Percentiles rank a stretch among this genome's conserved stretches.
Conservation (phyloP, 2,797 vertebrate species). For the Enteromius mattozi region DNA sequence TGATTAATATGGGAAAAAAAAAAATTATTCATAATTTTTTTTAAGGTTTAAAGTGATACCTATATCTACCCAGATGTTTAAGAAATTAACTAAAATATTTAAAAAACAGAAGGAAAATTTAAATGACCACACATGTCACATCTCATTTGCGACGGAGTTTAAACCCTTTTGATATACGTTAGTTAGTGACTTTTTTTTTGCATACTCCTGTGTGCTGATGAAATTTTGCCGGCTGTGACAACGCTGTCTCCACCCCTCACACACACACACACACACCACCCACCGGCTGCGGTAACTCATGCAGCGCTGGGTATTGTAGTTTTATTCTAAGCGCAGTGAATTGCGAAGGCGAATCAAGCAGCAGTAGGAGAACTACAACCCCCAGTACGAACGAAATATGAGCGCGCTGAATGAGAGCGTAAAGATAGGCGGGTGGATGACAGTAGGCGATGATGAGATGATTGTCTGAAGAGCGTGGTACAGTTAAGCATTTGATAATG, state of each 20-base stretch:
- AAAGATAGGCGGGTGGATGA: constrained; percentile 25
- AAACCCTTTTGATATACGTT: not conserved
- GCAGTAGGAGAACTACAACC: constrained; percentile 18
- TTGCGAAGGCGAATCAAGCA: not conserved
- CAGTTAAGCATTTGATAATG: not conserved
- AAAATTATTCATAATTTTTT: too few species aligned
- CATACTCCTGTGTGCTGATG: constrained; percentile 28
- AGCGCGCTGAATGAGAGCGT: not conserved
- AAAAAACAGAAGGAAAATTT: not conserved
- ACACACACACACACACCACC: too few species aligned
- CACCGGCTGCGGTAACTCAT: not conserved
- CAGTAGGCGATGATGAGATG: not conserved
- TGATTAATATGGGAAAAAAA: too few species aligned
- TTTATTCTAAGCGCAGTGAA: not conserved
- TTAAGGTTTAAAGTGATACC: not conserved
- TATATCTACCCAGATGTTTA: not conserved
- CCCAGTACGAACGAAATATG: not conserved
- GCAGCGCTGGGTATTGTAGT: constrained; percentile 48
- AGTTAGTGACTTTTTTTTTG: not conserved
- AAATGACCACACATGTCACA: not conserved
- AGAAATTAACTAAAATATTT: not conserved
- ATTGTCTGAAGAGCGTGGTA: not conserved
- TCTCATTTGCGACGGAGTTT: not conserved
- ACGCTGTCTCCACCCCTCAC: not conserved
- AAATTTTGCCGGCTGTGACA: constrained; percentile 39